Conservation (phyloP, 2,797 vertebrate genomes). For the Anniella stebbinsi region DNA sequence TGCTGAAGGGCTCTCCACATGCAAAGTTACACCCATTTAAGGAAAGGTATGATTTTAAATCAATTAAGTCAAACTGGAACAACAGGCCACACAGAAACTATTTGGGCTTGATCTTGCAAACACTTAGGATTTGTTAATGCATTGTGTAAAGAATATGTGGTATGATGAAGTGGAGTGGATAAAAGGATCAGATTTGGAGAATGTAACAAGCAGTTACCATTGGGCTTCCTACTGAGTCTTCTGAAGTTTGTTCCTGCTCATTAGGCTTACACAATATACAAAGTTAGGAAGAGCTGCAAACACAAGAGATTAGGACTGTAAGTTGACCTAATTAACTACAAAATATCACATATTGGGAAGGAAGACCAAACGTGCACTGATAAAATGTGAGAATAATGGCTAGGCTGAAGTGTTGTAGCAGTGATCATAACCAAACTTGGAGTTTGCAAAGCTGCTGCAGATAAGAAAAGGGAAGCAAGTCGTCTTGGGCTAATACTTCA, state of each 20-base stretch:
- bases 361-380: background rate
- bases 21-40: constrained; percentile 14
- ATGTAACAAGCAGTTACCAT: background rate
- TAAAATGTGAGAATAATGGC: background rate
- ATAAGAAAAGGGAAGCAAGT: background rate
- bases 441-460: background rate
- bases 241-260: background rate
- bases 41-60: background rate
- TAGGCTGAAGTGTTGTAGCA: background rate
- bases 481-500: background rate
- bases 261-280: background rate
- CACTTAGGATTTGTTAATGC: background rate
- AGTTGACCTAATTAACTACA: background rate
- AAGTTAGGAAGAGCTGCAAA: background rate
- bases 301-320: background rate
- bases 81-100: constrained; percentile 26
- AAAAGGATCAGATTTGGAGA: background rate
- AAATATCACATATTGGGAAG: background rate
- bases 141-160: too few relatives aligned
- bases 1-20: background rate
- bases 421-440: background rate
- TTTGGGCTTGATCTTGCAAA: constrained; percentile 18
- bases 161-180: background rate
- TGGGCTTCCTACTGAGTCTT: background rate
- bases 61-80: background rate